phyloP scores from a whole-genome alignment of 2,113 vertebrate genomes.

The Indicator maculatus region DNA sequence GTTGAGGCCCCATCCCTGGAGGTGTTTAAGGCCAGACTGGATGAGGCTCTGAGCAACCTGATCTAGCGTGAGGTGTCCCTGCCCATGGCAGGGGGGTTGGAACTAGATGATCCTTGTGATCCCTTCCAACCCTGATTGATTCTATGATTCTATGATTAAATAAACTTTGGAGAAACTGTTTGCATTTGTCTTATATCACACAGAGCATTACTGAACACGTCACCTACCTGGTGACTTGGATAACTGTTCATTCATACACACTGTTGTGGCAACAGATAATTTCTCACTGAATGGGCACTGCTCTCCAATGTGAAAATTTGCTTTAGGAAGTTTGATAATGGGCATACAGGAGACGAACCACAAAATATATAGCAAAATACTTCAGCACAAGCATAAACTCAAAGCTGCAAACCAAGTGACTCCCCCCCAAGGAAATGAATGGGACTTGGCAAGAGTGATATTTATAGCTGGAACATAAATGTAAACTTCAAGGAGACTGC shows the following conservation, averaged over 20 bases:
- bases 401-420: not conserved
- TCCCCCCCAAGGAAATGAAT: not conserved
- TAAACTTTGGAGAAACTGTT: not conserved
- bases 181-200: not conserved
- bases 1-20: too few species aligned
- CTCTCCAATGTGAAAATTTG: not conserved
- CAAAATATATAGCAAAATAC: not conserved
- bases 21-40: too few species aligned
- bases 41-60: too few species aligned
- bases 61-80: too few species aligned
- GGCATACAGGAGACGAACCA: not conserved
- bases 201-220: rapidly evolving
- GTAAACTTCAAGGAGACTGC: not conserved
- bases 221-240: not conserved
- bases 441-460: not conserved
- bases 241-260: not conserved
- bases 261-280: not conserved
- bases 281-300: not conserved
- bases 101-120: too few species aligned
- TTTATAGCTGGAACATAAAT: not conserved
- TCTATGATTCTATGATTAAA: not conserved
- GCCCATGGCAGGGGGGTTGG: too few species aligned
- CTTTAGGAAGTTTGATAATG: not conserved
- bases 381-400: not conserved
- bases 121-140: too few species aligned